Conservation (phyloP, 2,888 invertebrate genomes). For the Sarcophaga caerulescens region DNA sequence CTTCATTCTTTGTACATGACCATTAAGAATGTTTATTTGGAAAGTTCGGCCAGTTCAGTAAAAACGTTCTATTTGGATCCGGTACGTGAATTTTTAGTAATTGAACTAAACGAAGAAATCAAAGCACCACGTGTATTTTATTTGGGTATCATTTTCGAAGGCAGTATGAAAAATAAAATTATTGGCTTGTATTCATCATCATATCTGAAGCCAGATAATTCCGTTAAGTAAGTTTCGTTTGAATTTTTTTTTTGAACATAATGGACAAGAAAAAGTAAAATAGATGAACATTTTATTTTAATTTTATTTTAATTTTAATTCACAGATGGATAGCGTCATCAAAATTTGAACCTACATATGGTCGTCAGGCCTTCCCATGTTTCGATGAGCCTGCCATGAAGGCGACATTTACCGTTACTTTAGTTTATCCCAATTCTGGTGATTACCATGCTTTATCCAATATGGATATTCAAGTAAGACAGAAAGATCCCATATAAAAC, state of each 20-base stretch:
- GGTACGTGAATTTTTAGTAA: constrained; percentile 75
- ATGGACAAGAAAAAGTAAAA: not conserved
- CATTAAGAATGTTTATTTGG: constrained; percentile 75
- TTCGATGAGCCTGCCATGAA: constrained; percentile 97
- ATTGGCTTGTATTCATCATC: constrained; percentile 89
- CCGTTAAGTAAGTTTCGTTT: constrained; percentile 67
- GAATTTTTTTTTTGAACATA: too few species aligned
- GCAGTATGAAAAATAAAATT: constrained; percentile 86
- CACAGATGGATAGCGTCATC: constrained; percentile 92
- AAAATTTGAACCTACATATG: constrained; percentile 97
- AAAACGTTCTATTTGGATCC: constrained; percentile 70
- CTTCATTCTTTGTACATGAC: constrained; percentile 85
- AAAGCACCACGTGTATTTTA: constrained; percentile 44
- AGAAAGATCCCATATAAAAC: not conserved
- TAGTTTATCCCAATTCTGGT: constrained; percentile 86
- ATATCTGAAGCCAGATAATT: constrained; percentile 82
- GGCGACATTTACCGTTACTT: constrained; percentile 90
- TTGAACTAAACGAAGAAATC: constrained; percentile 73
- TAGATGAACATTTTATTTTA: not conserved
- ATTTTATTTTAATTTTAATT: too few species aligned
- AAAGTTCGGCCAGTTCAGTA: constrained; percentile 67
- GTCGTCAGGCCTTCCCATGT: constrained; percentile 96
- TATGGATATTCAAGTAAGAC: constrained; percentile 87
- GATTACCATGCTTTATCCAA: constrained; percentile 91
- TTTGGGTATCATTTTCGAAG: constrained; percentile 82